These are phyloP conservation scores for Scolopax rusticola DNA, from an alignment of 2,797 vertebrate species.

Conservation along the genomic window DNA sequence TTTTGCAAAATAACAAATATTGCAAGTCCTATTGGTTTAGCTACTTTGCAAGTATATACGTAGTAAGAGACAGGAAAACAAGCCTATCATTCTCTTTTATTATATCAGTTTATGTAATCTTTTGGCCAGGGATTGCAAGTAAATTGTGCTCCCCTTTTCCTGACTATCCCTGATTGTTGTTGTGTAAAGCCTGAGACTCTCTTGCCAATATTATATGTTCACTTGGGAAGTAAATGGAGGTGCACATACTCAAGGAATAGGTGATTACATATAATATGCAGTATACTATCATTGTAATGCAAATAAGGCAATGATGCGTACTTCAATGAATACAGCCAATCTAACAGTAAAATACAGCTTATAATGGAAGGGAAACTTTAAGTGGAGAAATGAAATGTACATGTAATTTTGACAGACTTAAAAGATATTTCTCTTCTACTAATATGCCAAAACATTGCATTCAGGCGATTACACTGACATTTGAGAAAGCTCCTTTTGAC, in stretches of 20 bases:
- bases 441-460: constrained; percentile 42
- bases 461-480: constrained; percentile 48
- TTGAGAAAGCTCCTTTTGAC: constrained; percentile 58
- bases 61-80: neutral
- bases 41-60: neutral
- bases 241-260: neutral
- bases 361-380: constrained; percentile 21
- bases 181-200: neutral
- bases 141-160: neutral
- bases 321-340: constrained; percentile 47
- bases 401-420: constrained; percentile 58
- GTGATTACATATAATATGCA: neutral
- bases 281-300: constrained; percentile 21
- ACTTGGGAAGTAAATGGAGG: constrained; percentile 14
- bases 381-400: constrained; percentile 42
- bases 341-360: constrained; percentile 38
- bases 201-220: neutral
- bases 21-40: neutral
- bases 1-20: neutral
- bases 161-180: neutral
- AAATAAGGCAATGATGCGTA: constrained; percentile 27
- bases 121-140: neutral
- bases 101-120: neutral
- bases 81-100: neutral
- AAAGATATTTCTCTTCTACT: constrained; percentile 39